These are phyloP conservation scores for Darwinula stevensoni DNA, from an alignment of 2,888 invertebrate species.

Conservation along the genomic window DNA sequence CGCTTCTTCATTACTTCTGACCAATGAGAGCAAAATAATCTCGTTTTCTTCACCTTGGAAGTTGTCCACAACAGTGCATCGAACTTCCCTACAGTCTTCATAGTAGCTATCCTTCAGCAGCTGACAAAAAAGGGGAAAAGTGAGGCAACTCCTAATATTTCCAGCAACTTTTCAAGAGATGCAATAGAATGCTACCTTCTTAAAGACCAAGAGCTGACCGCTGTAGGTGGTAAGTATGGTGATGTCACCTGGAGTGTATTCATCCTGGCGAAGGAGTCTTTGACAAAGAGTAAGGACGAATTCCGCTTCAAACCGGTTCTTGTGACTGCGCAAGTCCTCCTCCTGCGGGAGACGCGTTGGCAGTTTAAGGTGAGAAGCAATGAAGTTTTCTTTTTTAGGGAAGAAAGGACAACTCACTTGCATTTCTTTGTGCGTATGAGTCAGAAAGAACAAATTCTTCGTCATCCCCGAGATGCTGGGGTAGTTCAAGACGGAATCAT, in stretches of 20 bases:
- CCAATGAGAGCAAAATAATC: conserved; percentile 44
- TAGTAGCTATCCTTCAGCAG: too few relatives aligned
- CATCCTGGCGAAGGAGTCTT: conserved; percentile 28
- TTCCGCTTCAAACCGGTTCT: conserved; percentile 30
- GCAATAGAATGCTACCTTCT: conserved; percentile 17
- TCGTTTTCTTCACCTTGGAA: conserved; percentile 52
- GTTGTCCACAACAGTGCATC: conserved; percentile 38
- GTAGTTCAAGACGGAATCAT: conserved; percentile 25
- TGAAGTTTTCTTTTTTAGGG: background rate
- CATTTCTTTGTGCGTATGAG: conserved; percentile 27
- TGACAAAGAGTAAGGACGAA: conserved; percentile 28
- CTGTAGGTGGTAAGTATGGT: conserved; percentile 41
- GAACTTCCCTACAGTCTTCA: conserved; percentile 20
- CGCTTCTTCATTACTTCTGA: conserved; percentile 34
- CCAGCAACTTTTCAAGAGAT: too few relatives aligned
- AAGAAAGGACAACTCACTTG: conserved; percentile 17
- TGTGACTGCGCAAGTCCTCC: conserved; percentile 21
- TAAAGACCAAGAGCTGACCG: conserved; percentile 31
- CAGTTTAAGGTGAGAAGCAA: conserved; percentile 1
- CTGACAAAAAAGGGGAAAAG: too few relatives aligned
- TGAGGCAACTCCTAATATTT: too few relatives aligned
- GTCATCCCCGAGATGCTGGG: conserved; percentile 27
- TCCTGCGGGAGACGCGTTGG: too few relatives aligned
- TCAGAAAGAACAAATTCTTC: conserved; percentile 33
- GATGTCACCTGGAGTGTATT: conserved; percentile 27